Conservation (phyloP, 1,140 invertebrate species). For the Elysia chlorotica region DNA sequence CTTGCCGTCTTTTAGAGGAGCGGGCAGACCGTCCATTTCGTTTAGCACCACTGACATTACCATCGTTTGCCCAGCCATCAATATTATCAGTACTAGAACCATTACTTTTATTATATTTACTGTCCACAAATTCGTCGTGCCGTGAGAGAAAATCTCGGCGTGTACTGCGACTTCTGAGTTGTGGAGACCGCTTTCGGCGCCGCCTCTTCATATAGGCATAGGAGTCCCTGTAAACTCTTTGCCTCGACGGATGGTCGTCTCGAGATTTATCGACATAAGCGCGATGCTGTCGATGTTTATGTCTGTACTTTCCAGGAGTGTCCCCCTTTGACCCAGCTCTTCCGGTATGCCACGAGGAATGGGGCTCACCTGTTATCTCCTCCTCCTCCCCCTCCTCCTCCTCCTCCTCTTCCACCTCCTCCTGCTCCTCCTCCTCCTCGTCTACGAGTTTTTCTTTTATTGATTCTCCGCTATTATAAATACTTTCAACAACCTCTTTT, state of each 20-base stretch:
- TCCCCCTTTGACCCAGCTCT: too few relatives aligned
- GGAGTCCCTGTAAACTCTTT: neutral
- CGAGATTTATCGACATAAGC: too few relatives aligned
- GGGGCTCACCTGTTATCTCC: conserved; percentile 19
- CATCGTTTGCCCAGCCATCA: too few relatives aligned
- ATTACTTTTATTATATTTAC: too few relatives aligned
- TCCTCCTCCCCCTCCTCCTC: conserved; percentile 23
- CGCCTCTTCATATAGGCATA: neutral
- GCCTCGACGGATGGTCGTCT: neutral
- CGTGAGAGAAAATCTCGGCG: too few relatives aligned
- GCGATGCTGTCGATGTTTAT: too few relatives aligned
- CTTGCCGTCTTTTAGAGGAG: neutral
- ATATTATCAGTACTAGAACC: too few relatives aligned
- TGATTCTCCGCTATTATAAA: neutral
- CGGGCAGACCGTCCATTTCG: neutral
- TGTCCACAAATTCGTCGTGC: too few relatives aligned
- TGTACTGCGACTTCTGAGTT: too few relatives aligned
- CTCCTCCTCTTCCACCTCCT: neutral
- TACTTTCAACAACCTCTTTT: conserved; percentile 10
- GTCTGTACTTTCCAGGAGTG: too few relatives aligned
- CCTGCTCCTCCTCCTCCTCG: neutral
- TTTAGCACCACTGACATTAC: neutral
- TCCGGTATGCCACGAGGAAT: neutral
- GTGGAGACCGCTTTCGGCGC: too few relatives aligned
- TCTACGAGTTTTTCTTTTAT: neutral